phyloP scores from a whole-genome alignment of 2,888 invertebrate species.

The Hyposoter dolosus region DNA sequence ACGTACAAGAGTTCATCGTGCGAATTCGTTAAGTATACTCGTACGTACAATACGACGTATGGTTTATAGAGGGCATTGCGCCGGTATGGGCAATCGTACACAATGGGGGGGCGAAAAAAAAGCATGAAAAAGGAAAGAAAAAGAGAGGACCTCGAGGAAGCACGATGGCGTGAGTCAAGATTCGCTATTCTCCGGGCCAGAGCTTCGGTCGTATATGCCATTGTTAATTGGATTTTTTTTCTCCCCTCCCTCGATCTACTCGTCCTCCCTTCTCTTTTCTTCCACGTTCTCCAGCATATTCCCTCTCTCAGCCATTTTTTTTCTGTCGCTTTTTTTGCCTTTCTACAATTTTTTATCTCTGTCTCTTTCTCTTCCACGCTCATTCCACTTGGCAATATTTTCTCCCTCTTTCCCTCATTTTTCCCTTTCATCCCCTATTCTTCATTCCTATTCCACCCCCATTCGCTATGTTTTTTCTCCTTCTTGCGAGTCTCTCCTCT shows the following conservation, averaged over 20 bases:
- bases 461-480: neutral
- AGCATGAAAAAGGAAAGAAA: constrained; percentile 12
- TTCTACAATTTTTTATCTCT: constrained; percentile 1
- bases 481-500: constrained; percentile 1
- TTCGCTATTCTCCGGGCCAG: constrained; percentile 71
- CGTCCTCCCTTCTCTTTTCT: constrained; percentile 48
- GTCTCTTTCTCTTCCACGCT: constrained; percentile 33
- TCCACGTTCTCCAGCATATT: constrained; percentile 19
- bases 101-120: constrained; percentile 2
- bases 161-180: constrained; percentile 51
- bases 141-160: constrained; percentile 35
- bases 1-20: constrained; percentile 18
- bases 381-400: constrained; percentile 11
- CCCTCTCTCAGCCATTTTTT: constrained; percentile 38
- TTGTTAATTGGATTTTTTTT: constrained; percentile 76
- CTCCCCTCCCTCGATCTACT: constrained; percentile 45
- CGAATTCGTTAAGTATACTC: constrained; percentile 37
- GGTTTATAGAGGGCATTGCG: neutral
- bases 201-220: constrained; percentile 68
- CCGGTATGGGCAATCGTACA: constrained; percentile 33
- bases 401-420: constrained; percentile 20
- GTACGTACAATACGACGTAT: constrained; percentile 17
- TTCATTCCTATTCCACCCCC: neutral
- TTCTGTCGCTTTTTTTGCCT: constrained; percentile 10
- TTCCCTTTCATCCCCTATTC: neutral